A percentile compares a stretch with the other conserved stretches of the same genome.
These are phyloP conservation scores for Diachasma alloeum DNA, from an alignment of 1,140 invertebrate genomes.

Conservation along the genomic window DNA sequence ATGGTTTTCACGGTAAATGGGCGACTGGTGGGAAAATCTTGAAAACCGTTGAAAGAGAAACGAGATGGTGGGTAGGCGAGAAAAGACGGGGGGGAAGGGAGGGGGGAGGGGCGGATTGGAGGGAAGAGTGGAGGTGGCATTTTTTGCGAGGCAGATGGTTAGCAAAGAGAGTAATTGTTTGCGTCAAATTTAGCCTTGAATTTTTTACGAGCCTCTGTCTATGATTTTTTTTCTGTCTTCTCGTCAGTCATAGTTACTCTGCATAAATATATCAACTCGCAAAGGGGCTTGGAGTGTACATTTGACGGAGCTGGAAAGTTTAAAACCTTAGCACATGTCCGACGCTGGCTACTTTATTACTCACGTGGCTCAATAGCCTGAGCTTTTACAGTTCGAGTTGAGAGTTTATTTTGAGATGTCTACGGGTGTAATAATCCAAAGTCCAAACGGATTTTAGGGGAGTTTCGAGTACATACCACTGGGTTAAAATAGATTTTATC, in stretches of 20 bases:
- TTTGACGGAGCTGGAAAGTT: neutral
- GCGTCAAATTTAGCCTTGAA: neutral
- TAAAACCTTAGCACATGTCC: neutral
- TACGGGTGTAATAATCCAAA: neutral
- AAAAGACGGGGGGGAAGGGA: neutral
- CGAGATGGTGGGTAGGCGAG: neutral
- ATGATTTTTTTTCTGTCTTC: neutral
- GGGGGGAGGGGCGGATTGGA: neutral
- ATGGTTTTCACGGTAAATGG: slow-evolving; percentile 18
- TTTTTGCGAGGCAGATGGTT: neutral
- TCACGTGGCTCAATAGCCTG: slow-evolving; percentile 18
- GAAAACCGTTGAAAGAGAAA: slow-evolving; percentile 13
- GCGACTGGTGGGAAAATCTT: slow-evolving; percentile 28
- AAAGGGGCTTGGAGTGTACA: neutral
- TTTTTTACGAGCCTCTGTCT: neutral
- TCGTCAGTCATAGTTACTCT: neutral
- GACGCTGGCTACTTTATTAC: slow-evolving; percentile 21
- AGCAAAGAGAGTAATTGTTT: neutral
- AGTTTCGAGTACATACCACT: neutral
- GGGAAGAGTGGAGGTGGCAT: neutral
- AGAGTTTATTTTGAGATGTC: neutral
- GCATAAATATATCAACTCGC: neutral
- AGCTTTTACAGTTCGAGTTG: neutral
- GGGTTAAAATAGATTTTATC: neutral
- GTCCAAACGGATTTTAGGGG: neutral